Evolutionary conservation across 1,140 invertebrate genomes (phyloP).

Genomic region (Solenopsis invicta): DNA sequence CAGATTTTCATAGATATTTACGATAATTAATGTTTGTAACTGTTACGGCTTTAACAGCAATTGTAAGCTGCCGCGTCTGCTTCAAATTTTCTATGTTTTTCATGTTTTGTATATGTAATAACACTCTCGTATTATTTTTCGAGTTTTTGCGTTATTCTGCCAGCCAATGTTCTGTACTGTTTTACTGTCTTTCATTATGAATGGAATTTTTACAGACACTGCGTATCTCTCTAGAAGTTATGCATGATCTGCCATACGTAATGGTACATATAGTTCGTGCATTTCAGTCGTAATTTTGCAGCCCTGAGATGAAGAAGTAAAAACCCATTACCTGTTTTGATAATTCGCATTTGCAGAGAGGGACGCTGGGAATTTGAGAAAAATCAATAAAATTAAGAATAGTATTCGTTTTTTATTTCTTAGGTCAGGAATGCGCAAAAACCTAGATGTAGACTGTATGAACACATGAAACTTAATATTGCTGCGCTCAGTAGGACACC

Average conservation of each 20-base stretch:
- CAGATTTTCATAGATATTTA: neutral
- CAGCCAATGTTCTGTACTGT: neutral
- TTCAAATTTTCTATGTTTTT: constrained; percentile 6
- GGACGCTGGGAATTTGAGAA: neutral
- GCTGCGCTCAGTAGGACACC: neutral
- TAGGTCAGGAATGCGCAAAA: constrained; percentile 66
- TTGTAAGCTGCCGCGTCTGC: neutral
- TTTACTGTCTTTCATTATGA: neutral
- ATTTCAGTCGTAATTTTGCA: neutral
- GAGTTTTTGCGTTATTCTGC: neutral
- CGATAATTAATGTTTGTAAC: neutral
- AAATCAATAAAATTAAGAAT: constrained; percentile 63
- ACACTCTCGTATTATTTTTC: neutral
- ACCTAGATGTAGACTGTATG: constrained; percentile 59
- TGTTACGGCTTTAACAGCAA: neutral
- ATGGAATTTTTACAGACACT: constrained; percentile 10
- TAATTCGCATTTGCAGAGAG: neutral
- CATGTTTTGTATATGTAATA: neutral
- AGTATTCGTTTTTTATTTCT: constrained; percentile 70
- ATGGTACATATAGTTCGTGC: neutral
- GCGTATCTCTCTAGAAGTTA: neutral
- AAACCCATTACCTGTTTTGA: neutral
- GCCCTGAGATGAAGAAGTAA: neutral
- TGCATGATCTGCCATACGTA: neutral
- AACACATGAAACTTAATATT: constrained; percentile 39